Base-by-base conservation (phyloP, 2,888 invertebrate genomes). In the Boloria euphrosyne region DNA sequence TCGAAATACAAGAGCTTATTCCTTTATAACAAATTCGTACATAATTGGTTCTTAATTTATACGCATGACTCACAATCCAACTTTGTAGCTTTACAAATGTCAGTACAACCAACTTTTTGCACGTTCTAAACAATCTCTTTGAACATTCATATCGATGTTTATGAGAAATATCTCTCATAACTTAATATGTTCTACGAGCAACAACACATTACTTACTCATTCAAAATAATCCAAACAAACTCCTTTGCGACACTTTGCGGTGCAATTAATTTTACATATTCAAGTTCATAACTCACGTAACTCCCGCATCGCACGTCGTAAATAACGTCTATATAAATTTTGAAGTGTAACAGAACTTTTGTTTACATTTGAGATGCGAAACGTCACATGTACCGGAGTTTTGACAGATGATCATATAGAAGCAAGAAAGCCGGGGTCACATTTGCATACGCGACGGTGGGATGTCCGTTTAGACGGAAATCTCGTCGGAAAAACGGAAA, bases 361-460 rank as follows among this genome's bases (percentile, higher is more conserved):
- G 92, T 92, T 92, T 92, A 92, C 92, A 89, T 87, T 89, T 86
- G 86, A 87, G 86, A 80, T 71, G 73, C 87, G 79, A 88, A 92
- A 91, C 89, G 92, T 90, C 92, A 87, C 89, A 90, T 85, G 92
- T 88, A 85, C 79, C 83, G 80, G 81, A 84, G 85, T 88, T 90
- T 90, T 91, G 92, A 91, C 92, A 91, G 89, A 85, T 86, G 86
- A 31, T 89, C 86, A 87, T 89, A 90, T 83, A 84, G 83, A 81
- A 86, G 83, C 73, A 84, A 89, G 88, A 90, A 87, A 82, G 78
- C 75, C 87, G 87, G 83, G 83, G 76, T 77, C 78, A 85, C 85
- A 89, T 90, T 89, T 88, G 84, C 89, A 89, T 90, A 86, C 82
- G 82, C 80, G 76, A 66, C 66, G 75, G 74, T 73, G 72, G 75